Base-by-base conservation (phyloP, 2,797 vertebrate species). In the Enteromius viviparus region DNA sequence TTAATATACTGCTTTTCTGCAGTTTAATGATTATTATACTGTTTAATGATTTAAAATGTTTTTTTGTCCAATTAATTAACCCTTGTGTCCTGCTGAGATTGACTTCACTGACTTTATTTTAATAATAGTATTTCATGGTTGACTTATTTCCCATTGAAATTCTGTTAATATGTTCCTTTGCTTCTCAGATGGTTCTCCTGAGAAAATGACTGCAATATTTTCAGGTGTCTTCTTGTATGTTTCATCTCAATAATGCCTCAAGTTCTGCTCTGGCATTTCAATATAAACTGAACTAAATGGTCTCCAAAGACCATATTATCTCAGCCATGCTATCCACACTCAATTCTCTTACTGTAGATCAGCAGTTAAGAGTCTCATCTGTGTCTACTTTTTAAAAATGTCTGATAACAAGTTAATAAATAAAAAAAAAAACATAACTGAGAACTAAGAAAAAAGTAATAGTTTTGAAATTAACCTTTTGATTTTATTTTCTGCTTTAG, bases 231-330 rank as follows among this genome's bases (percentile, higher is more conserved):
- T 11, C 19, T 53, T 32, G 69, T 34, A 17, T 34, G 17, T 74
- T 74, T 53, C 9, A n/a, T 53, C 47, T 32, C 47, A 74, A 74
- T 53, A 53, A 74, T 74, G 47, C 47, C 70, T 74, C 2, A 19
- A 32, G 47, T 49, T 72, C 26, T 72, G 70, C 45, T 72, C 26
- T 32, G 9, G 32, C 17, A 72, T 72, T 72, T 51, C 26, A 51
- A 12, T 12, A 72, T 72, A 17, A 72, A 72, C 47, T 21, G 26
- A 72, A 21, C 45, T 72, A 32, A 72, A 11, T 47, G 17, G 47
- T 51, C 69, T 72, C 9, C 47, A 51, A 11, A 32, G 70, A 72
- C 26, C 70, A 72, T 32, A 32, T 72, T 51, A 72, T 72, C 17
- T 32, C 17, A 51, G 47, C 17, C 49, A 11, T 51, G 26, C 15